These are phyloP conservation scores for Rhodeus uyekii DNA, from an alignment of 2,797 vertebrate genomes.

Conservation along the genomic window DNA sequence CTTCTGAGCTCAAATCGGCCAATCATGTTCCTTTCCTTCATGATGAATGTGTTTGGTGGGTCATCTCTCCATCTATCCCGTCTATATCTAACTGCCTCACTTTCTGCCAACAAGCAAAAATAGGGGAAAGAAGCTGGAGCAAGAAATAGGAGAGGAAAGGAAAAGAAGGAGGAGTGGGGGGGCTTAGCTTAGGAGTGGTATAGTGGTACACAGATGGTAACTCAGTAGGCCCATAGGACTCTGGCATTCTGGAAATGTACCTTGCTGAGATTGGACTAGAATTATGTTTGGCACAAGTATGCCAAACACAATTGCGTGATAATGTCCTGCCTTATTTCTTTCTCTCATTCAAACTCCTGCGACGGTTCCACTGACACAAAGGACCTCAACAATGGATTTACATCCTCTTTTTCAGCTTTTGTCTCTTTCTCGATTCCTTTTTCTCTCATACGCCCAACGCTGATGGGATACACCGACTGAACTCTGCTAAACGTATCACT, in stretches of 20 bases:
- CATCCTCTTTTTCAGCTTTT: not conserved
- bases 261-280: slow-evolving; percentile 61
- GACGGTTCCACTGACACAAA: slow-evolving; percentile 12
- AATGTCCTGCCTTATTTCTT: slow-evolving; percentile 33
- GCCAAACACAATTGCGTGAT: slow-evolving; percentile 49
- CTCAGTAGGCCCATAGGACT: slow-evolving; percentile 61
- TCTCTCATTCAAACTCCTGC: slow-evolving; percentile 11
- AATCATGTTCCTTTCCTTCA: slow-evolving; percentile 4
- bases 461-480: slow-evolving; percentile 22
- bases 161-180: slow-evolving; percentile 35
- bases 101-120: slow-evolving; percentile 29
- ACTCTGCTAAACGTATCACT: slow-evolving; percentile 16
- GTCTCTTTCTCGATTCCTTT: not conserved
- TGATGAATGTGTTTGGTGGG: slow-evolving; percentile 9
- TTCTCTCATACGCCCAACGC: not conserved
- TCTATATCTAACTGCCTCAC: not conserved
- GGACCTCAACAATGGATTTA: not conserved
- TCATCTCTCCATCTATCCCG: not conserved
- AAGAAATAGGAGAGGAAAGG: slow-evolving; percentile 24
- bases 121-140: slow-evolving; percentile 6
- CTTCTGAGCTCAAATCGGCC: not conserved
- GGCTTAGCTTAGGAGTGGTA: slow-evolving; percentile 47
- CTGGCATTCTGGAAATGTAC: slow-evolving; percentile 67
- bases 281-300: slow-evolving; percentile 51
- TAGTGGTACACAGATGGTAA: slow-evolving; percentile 66